Percentiles rank a stretch among this genome's conserved stretches.
These are phyloP conservation scores for Eupithecia centaureata DNA, from an alignment of 2,888 invertebrate species.

Conservation along the genomic window DNA sequence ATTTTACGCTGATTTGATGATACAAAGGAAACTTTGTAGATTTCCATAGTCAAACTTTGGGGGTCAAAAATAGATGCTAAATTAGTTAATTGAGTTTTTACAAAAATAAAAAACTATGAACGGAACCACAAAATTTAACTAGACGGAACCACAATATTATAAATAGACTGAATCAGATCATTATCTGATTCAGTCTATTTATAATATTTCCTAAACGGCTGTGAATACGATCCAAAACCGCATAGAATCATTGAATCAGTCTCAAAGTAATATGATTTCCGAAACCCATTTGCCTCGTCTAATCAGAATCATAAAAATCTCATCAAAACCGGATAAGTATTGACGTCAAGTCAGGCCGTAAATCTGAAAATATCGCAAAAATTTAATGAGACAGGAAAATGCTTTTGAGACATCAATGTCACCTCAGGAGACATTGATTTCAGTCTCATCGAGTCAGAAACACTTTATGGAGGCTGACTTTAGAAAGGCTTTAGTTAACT, in stretches of 20 bases:
- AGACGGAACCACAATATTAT: too few species aligned
- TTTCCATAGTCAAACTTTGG: background rate
- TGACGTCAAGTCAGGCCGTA: slow-evolving; percentile 5
- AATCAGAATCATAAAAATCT: slow-evolving; percentile 10
- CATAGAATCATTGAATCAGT: background rate
- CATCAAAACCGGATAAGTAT: slow-evolving; percentile 4
- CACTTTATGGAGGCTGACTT: background rate
- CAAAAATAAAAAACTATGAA: background rate
- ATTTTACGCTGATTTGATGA: too few species aligned
- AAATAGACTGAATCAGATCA: background rate
- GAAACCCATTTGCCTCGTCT: slow-evolving; percentile 1
- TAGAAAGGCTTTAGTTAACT: background rate
- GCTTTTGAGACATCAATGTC: slow-evolving; percentile 4
- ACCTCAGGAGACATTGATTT: background rate
- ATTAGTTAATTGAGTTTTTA: background rate
- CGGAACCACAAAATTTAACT: background rate
- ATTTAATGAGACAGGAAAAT: slow-evolving; percentile 6
- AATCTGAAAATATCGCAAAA: background rate
- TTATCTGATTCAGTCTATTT: too few species aligned
- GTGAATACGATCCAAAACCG: background rate
- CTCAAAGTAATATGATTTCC: slow-evolving; percentile 7
- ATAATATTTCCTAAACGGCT: background rate
- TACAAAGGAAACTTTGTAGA: too few species aligned
- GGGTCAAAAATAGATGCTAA: too few species aligned
- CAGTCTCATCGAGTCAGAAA: background rate